phyloP scores from a whole-genome alignment of 2,113 vertebrate genomes.

The Microtus montanus region DNA sequence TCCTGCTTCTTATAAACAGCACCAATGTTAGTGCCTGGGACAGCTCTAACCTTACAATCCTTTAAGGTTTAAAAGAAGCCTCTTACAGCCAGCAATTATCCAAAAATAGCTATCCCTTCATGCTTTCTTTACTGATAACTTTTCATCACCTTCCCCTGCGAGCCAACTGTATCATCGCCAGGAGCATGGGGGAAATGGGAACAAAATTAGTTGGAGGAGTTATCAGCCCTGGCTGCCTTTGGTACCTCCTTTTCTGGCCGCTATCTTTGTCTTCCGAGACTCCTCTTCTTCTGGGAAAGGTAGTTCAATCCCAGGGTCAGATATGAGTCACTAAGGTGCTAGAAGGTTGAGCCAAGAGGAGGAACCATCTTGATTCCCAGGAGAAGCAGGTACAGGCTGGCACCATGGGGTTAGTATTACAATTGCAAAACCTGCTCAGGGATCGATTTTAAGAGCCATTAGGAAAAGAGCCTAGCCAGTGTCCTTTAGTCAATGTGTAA shows the following conservation, averaged over 20 bases:
- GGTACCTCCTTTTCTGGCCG: conserved; percentile 33
- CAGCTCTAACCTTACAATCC: background rate
- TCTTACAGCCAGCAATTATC: background rate
- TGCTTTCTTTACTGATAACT: conserved; percentile 18
- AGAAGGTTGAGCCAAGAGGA: background rate
- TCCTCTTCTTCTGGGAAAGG: conserved; percentile 28
- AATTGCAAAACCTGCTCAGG: background rate
- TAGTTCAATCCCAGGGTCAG: conserved; percentile 32
- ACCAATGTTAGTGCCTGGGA: background rate
- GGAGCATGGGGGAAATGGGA: background rate
- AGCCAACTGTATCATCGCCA: background rate
- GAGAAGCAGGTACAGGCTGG: conserved; percentile 39
- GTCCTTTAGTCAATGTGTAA: background rate
- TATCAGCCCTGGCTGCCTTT: background rate
- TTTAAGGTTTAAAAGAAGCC: background rate
- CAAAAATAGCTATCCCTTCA: background rate
- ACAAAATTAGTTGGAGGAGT: conserved; percentile 5
- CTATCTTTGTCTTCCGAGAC: conserved; percentile 35
- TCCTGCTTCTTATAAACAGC: conserved; percentile 23
- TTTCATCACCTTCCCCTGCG: background rate
- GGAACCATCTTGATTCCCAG: background rate
- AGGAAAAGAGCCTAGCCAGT: background rate
- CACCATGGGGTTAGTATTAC: background rate
- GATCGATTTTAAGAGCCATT: background rate
- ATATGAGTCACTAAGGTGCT: background rate